These are phyloP conservation scores for Ophion ventricosus DNA, from an alignment of 2,888 invertebrate genomes.

Conservation along the genomic window DNA sequence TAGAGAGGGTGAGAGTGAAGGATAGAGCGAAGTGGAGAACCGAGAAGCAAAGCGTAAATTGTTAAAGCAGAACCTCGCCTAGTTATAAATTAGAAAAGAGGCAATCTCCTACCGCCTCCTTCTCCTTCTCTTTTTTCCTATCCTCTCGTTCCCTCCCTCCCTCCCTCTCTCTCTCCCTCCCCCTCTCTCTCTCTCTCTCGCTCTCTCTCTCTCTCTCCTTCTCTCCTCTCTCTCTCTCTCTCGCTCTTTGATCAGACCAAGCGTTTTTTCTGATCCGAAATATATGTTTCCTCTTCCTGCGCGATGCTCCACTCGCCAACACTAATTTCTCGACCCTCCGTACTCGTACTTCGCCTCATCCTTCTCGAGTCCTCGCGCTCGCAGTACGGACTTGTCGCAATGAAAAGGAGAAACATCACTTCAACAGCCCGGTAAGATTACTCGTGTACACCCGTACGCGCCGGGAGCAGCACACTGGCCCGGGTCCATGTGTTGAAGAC, in stretches of 20 bases:
- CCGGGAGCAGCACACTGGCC: background rate
- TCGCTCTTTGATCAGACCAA: background rate
- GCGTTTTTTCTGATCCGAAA: slow-evolving; percentile 2
- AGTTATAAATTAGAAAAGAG: slow-evolving; percentile 83
- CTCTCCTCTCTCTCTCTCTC: background rate
- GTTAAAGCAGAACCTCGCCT: slow-evolving; percentile 82
- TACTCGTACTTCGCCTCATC: slow-evolving; percentile 8
- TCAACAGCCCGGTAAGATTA: slow-evolving; percentile 34
- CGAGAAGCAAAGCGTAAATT: slow-evolving; percentile 80
- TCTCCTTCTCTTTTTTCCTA: background rate
- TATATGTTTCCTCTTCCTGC: slow-evolving; percentile 31
- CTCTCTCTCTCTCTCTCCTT: slow-evolving; percentile 21
- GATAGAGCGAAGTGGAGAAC: slow-evolving; percentile 18
- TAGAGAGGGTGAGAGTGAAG: slow-evolving; percentile 3
- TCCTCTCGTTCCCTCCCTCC: slow-evolving; percentile 5
- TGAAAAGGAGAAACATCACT: slow-evolving; percentile 40
- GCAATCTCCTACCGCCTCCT: slow-evolving; percentile 64
- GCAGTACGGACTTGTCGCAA: slow-evolving; percentile 18
- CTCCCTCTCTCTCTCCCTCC: background rate
- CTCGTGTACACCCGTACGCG: slow-evolving; percentile 14
- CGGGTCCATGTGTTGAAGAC: background rate
- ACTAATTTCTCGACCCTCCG: slow-evolving; percentile 39
- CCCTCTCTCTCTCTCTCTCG: background rate
- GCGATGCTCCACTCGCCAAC: slow-evolving; percentile 24
- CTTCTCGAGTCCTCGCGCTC: slow-evolving; percentile 22